These are phyloP conservation scores for Netelia fuscicornis DNA, from an alignment of 2,888 invertebrate species.

Conservation along the genomic window DNA sequence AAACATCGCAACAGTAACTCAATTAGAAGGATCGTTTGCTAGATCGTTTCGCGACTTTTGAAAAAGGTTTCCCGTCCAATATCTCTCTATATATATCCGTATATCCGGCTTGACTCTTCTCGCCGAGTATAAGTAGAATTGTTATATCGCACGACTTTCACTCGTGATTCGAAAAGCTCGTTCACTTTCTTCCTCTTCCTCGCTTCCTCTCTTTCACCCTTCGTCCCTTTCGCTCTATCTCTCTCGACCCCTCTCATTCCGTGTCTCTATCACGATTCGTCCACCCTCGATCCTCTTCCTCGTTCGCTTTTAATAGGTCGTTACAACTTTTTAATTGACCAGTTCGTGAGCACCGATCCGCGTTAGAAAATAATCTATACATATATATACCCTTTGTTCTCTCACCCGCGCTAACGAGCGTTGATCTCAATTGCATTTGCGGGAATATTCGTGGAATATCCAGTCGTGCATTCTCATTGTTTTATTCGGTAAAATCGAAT, in stretches of 20 bases:
- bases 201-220: constrained; percentile 14
- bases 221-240: constrained; percentile 25
- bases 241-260: constrained; percentile 31
- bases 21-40: constrained; percentile 63
- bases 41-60: constrained; percentile 45
- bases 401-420: constrained; percentile 65
- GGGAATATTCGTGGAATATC: constrained; percentile 59
- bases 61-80: constrained; percentile 28
- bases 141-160: constrained; percentile 59
- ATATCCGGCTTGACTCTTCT: constrained; percentile 26
- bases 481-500: constrained; percentile 61
- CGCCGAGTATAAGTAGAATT: constrained; percentile 54
- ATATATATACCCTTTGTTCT: neutral
- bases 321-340: constrained; percentile 75
- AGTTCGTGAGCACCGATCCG: constrained; percentile 64
- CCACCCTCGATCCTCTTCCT: constrained; percentile 61
- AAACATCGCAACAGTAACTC: constrained; percentile 59
- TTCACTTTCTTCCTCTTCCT: constrained; percentile 35
- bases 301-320: constrained; percentile 71
- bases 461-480: constrained; percentile 49
- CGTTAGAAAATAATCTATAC: constrained; percentile 54
- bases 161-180: constrained; percentile 59
- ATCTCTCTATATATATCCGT: neutral
- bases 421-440: constrained; percentile 72
- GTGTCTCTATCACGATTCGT: constrained; percentile 64